Base-by-base conservation (phyloP, 2,797 vertebrate species). In the Triplophysa bombifrons region DNA sequence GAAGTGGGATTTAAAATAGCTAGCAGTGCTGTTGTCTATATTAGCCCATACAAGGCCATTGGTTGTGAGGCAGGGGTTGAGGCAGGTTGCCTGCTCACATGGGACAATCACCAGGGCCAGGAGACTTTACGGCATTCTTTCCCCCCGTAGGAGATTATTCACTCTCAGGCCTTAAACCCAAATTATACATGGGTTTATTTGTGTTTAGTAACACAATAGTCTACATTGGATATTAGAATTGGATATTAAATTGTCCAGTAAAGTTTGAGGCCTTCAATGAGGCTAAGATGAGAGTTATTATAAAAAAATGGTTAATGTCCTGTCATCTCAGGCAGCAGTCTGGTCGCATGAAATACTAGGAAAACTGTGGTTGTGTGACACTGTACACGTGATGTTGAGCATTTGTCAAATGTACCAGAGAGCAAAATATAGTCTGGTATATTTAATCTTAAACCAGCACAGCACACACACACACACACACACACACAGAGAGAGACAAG, bases 1-100 rank as follows among this genome's bases (percentile, higher is more conserved):
- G 86, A 87, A 61, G 76, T 71, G 20, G 56, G 20, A 71, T 88
- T 88, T 87, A 85, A 90, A 91, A 90, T 89, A 90, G 88, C 80
- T 81, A 65, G 16, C 73, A 75, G 13, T 51, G 51, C 61, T 83
- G 67, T 78, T 74, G 80, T 85, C 81, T 83, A 70, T 84, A 81
- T 86, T 87, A 82, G 78, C 78, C 63, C 20, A 58, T 77, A 69
- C 83, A 82, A 79, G 74, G 69, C 72, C 72, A 78, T 63, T 80
- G 65, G 41, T 69, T 72, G 60, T 73, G 67, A 56, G 63, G 78
- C 55, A 68, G 68, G 70, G 78, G 81, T 86, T 67, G 56, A 79
- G 34, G 25, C 34, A 13, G 44, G 65, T 80, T 74, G 68, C 38
- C 82, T 69, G 83, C 78, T 68, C 50, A 53, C 50, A 72, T 56